A percentile compares a stretch with the other conserved stretches of the same genome.
Evolutionary conservation across 53 echinoderm and acorn worm genomes (phyloP).

Genomic region (Astropecten irregularis): DNA sequence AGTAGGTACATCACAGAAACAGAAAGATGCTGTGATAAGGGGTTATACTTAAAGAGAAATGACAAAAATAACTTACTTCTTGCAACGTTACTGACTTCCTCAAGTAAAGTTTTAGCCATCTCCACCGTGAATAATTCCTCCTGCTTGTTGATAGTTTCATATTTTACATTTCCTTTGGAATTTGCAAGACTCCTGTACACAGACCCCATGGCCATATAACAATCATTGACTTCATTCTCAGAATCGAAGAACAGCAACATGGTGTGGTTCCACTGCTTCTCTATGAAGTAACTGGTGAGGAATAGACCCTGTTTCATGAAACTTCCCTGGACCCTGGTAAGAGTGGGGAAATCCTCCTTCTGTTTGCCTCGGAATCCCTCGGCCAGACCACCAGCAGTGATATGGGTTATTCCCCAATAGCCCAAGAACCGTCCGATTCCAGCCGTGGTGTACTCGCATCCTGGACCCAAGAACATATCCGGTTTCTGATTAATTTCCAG

Average conservation of each 20-base stretch:
- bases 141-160: not conserved
- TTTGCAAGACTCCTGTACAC: not conserved
- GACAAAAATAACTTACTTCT: slow-evolving; percentile 55
- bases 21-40: no score
- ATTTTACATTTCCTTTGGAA: not conserved
- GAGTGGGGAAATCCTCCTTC: slow-evolving; percentile 34
- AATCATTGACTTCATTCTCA: slow-evolving; percentile 55
- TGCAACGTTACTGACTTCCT: slow-evolving; percentile 10
- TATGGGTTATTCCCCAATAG: slow-evolving; percentile 73
- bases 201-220: slow-evolving; percentile 38
- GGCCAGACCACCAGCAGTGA: slow-evolving; percentile 78
- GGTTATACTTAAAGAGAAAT: no score
- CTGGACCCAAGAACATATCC: slow-evolving; percentile 80
- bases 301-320: slow-evolving; percentile 65
- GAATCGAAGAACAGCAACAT: slow-evolving; percentile 67
- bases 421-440: slow-evolving; percentile 66
- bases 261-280: slow-evolving; percentile 52
- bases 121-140: not conserved
- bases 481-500: slow-evolving; percentile 45
- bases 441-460: slow-evolving; percentile 71
- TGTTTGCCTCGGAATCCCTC: slow-evolving; percentile 41
- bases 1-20: no score
- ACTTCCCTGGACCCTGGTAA: slow-evolving; percentile 70
- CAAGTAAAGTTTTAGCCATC: slow-evolving; percentile 5
- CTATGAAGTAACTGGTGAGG: slow-evolving; percentile 27